Evolutionary conservation across 2,888 invertebrate genomes (phyloP).

Genomic region (Melolontha melolontha): DNA sequence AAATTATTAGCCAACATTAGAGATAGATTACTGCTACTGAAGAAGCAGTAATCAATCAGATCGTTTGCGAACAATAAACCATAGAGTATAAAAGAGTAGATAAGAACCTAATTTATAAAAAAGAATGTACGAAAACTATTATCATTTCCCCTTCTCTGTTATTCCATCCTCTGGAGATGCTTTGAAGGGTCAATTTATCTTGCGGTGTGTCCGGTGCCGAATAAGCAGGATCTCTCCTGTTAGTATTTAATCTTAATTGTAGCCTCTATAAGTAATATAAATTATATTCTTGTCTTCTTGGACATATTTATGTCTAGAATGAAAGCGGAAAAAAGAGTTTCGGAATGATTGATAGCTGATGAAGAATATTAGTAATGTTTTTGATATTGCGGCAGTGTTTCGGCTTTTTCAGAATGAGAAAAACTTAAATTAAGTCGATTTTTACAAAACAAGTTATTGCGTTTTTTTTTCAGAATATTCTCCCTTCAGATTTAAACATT

Average conservation of each 20-base stretch:
- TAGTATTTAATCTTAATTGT: conserved; percentile 29
- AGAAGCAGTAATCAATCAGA: too few species aligned
- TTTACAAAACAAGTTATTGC: too few species aligned
- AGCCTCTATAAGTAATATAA: conserved; percentile 25
- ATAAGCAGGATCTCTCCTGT: not conserved
- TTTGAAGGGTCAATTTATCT: conserved; percentile 21
- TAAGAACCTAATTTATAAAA: conserved; percentile 14
- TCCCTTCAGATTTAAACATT: too few species aligned
- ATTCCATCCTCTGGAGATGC: conserved; percentile 3
- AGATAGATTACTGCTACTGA: too few species aligned
- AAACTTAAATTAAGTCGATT: too few species aligned
- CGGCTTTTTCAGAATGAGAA: too few species aligned
- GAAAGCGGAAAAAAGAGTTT: not conserved
- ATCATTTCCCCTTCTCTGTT: conserved; percentile 11
- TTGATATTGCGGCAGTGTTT: too few species aligned
- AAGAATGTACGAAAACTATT: conserved; percentile 9
- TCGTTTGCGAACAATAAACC: too few species aligned
- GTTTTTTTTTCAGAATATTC: too few species aligned
- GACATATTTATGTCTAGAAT: not conserved
- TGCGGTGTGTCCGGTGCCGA: conserved; percentile 12
- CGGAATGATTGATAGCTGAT: conserved; percentile 10
- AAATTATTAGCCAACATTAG: too few species aligned
- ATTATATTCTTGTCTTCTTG: conserved; percentile 18
- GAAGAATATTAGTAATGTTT: not conserved
- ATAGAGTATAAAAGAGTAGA: too few species aligned